Conservation (phyloP, 2,888 invertebrate species). For the Tiliacea citrago region DNA sequence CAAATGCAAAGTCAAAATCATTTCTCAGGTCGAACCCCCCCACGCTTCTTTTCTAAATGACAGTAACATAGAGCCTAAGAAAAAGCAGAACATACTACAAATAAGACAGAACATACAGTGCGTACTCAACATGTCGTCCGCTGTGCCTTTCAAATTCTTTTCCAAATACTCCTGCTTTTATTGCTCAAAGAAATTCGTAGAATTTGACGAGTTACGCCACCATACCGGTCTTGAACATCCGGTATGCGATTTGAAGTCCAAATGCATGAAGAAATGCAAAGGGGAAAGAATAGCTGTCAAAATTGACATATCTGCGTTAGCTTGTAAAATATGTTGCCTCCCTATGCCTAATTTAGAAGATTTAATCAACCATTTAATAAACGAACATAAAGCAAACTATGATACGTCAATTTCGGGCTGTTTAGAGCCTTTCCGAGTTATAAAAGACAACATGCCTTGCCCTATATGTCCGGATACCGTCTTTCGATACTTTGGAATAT, state of each 20-base stretch:
- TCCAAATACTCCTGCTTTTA: slow-evolving; percentile 84
- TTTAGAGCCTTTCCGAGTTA: slow-evolving; percentile 81
- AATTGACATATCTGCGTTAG: slow-evolving; percentile 79
- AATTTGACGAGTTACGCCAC: slow-evolving; percentile 81
- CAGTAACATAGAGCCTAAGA: slow-evolving; percentile 68
- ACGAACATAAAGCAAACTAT: slow-evolving; percentile 80
- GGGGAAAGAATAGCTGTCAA: slow-evolving; percentile 83
- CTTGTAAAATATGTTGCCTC: slow-evolving; percentile 80
- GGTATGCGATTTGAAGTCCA: slow-evolving; percentile 81
- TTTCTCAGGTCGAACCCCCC: slow-evolving; percentile 63
- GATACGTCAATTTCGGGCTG: slow-evolving; percentile 80
- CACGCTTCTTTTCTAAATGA: slow-evolving; percentile 58
- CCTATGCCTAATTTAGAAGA: slow-evolving; percentile 74
- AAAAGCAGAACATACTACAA: slow-evolving; percentile 78
- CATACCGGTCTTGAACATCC: slow-evolving; percentile 82
- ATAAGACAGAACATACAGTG: slow-evolving; percentile 84
- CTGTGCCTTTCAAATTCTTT: slow-evolving; percentile 85
- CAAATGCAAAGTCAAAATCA: slow-evolving; percentile 78
- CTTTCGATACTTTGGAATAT: slow-evolving; percentile 82
- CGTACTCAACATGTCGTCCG: slow-evolving; percentile 86
- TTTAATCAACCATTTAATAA: slow-evolving; percentile 82
- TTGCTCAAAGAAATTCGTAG: slow-evolving; percentile 81
- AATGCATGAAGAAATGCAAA: slow-evolving; percentile 83
- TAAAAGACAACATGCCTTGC: slow-evolving; percentile 84
- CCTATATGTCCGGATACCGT: slow-evolving; percentile 77